Percentiles rank a stretch among this genome's conserved stretches.
Evolutionary conservation across 2,888 invertebrate species (phyloP).

Genomic region (Holacanthella duospinosa): DNA sequence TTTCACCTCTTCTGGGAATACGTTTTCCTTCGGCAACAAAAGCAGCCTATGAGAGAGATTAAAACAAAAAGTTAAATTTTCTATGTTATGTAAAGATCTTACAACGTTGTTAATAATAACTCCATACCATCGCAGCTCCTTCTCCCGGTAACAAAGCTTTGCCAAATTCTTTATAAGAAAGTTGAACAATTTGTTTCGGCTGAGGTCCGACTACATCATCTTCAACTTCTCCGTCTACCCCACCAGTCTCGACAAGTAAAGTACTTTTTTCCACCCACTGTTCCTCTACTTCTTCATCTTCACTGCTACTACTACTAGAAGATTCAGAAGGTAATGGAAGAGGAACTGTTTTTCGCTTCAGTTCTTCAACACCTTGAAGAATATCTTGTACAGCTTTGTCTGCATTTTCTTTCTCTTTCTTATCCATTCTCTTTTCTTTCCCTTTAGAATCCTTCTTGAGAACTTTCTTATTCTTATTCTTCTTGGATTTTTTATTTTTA

Average conservation of each 20-base stretch:
- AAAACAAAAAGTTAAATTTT: background rate
- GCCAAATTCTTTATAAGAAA: constrained; percentile 72
- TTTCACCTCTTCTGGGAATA: constrained; percentile 95
- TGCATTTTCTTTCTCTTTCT: constrained; percentile 16
- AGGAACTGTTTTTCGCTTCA: constrained; percentile 12
- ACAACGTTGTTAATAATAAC: too few relatives aligned
- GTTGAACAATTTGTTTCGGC: constrained; percentile 57
- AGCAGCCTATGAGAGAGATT: constrained; percentile 56
- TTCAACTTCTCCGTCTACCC: constrained; percentile 40
- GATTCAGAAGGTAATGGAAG: constrained; percentile 7
- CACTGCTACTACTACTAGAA: background rate
- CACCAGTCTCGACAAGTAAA: background rate
- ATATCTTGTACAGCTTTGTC: constrained; percentile 25
- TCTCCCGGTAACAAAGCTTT: constrained; percentile 92
- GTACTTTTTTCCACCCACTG: constrained; percentile 34
- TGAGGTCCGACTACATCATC: constrained; percentile 54
- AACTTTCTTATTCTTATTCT: constrained; percentile 26
- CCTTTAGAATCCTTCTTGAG: constrained; percentile 21
- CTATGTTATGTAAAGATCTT: too few relatives aligned
- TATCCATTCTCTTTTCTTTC: constrained; percentile 20
- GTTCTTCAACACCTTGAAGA: constrained; percentile 22
- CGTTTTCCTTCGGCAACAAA: constrained; percentile 97
- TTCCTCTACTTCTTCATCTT: constrained; percentile 17
- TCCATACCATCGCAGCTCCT: constrained; percentile 79
- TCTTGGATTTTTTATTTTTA: constrained; percentile 19